Conservation (phyloP, 2,888 invertebrate species). For the Nasonia oneida region DNA sequence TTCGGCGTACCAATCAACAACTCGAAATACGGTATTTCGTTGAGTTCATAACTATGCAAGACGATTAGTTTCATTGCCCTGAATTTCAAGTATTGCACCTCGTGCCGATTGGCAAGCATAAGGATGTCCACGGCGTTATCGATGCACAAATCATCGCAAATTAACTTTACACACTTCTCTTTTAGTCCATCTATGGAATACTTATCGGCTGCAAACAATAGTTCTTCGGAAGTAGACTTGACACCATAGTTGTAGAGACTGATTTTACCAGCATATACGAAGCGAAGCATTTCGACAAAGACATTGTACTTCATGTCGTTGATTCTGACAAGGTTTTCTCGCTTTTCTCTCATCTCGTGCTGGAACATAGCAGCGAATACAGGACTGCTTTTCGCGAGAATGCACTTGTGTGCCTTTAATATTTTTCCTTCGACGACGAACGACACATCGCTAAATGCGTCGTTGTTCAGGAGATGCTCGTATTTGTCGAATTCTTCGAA, state of each 20-base stretch:
- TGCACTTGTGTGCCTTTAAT: background rate
- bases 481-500: background rate
- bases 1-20: background rate
- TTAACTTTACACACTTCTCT: background rate
- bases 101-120: background rate
- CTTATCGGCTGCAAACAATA: background rate
- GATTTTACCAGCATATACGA: constrained; percentile 4
- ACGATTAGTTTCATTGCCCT: background rate
- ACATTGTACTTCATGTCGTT: background rate
- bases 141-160: background rate
- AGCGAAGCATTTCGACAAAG: background rate
- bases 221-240: background rate
- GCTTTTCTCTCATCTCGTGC: background rate
- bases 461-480: background rate
- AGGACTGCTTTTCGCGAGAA: background rate
- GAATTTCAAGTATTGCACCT: background rate
- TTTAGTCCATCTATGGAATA: background rate
- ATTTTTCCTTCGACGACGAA: background rate
- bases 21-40: background rate
- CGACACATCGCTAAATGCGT: background rate
- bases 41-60: background rate
- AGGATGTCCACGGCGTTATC: background rate
- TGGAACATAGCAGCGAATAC: background rate
- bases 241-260: background rate
- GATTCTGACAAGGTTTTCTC: background rate